Conservation (phyloP, 2,888 invertebrate species). For the Melanostoma mellinum region DNA sequence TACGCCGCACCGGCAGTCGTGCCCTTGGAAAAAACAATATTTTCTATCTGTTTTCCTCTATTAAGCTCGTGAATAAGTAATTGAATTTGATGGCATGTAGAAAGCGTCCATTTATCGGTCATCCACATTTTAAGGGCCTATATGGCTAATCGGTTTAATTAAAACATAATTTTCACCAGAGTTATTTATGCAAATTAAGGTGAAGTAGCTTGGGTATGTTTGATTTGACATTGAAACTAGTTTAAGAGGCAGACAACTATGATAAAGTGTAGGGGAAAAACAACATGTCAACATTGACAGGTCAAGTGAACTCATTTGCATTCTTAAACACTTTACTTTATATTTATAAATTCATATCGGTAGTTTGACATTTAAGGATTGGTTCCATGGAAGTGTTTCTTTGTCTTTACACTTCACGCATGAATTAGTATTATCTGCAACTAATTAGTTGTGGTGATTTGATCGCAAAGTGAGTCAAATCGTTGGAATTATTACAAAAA, state of each 20-base stretch:
- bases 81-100: conserved; percentile 53
- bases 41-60: conserved; percentile 31
- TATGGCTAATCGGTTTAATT: conserved; percentile 23
- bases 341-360: conserved; percentile 7
- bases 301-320: conserved; percentile 18
- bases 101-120: conserved; percentile 38
- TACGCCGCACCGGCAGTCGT: neutral
- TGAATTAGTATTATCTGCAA: too few species aligned
- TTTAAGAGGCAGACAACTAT: conserved; percentile 31
- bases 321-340: conserved; percentile 3
- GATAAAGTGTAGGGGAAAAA: neutral
- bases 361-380: neutral
- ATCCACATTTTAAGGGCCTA: neutral
- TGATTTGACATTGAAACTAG: conserved; percentile 18
- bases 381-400: neutral
- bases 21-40: conserved; percentile 60
- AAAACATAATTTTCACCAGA: conserved; percentile 38
- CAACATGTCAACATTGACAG: conserved; percentile 12
- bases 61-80: conserved; percentile 43
- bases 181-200: conserved; percentile 49
- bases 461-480: too few species aligned
- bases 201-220: neutral
- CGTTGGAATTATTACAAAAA: too few species aligned
- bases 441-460: too few species aligned
- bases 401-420: too few species aligned